Conservation (phyloP, 1,140 invertebrate species). For the Zophobas atratus region DNA sequence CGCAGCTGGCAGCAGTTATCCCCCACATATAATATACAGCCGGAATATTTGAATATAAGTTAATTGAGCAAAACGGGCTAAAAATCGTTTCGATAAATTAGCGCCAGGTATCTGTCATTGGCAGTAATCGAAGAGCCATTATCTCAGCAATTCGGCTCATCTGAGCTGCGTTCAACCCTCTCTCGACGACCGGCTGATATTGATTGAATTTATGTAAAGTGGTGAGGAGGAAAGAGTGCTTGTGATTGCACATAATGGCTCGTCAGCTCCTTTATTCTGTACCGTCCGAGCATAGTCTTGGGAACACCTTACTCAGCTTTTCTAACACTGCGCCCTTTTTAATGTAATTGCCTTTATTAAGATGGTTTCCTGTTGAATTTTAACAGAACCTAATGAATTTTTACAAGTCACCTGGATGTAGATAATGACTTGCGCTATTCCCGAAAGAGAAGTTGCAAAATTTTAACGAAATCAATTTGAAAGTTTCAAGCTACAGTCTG, state of each 20-base stretch:
- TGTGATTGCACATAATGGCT: constrained; percentile 50
- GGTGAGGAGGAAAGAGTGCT: constrained; percentile 45
- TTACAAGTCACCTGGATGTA: neutral
- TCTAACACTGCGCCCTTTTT: constrained; percentile 8
- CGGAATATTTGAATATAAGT: constrained; percentile 27
- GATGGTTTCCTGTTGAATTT: neutral
- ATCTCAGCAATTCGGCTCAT: constrained; percentile 45
- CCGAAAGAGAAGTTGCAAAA: neutral
- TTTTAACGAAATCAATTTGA: constrained; percentile 35
- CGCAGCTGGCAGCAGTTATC: neutral
- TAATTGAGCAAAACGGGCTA: constrained; percentile 11
- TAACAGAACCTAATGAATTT: neutral
- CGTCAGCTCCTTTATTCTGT: constrained; percentile 49
- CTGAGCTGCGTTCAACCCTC: constrained; percentile 32
- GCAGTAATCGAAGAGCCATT: constrained; percentile 44
- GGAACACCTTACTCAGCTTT: constrained; percentile 41
- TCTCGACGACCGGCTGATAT: constrained; percentile 47
- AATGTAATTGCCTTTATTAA: constrained; percentile 18
- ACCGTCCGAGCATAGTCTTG: constrained; percentile 16
- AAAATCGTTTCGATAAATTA: constrained; percentile 44
- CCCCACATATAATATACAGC: neutral
- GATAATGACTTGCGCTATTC: neutral
- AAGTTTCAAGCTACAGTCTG: constrained; percentile 14
- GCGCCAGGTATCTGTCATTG: constrained; percentile 31
- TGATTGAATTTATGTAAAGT: constrained; percentile 56